Evolutionary conservation across 2,888 invertebrate genomes (phyloP), one percentile per base, ranked within the genome.

Genomic region (Callyntrura sp.): DNA sequence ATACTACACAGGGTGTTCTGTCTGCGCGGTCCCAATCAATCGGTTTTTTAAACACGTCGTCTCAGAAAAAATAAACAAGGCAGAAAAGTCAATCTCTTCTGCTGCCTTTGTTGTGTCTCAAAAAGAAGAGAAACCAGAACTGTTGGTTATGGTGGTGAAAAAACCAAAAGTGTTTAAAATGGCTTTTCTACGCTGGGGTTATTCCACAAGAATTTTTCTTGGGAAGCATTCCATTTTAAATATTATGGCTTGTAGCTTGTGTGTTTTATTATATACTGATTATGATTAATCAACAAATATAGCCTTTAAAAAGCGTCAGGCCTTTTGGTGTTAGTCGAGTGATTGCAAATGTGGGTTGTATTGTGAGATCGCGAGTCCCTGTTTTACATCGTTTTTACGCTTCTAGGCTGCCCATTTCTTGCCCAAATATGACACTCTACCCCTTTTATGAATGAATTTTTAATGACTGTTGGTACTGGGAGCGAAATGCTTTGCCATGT

Each of bases 391-490:
- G 28, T 65, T 28, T 65, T 14, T n/a, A n/a, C n/a, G n/a, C n/a
- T n/a, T n/a, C 8, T 25, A 28, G 65, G 28, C 28, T 65, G 12
- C 12, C 12, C 28, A 28, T 65, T 28, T 65, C 25, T 28, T 65
- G 25, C 65, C 65, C 25, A 65, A 65, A 65, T 65, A 28, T 14
- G 28, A 65, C 65, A 65, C 28, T 6, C 14, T 12, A 65, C 11
- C 28, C 65, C 65, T 65, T 28, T 65, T 28, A 65, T 65, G 65
- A 65, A 65, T 65, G 65, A 65, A 28, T 65, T 65, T 60, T 65
- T 65, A 65, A 65, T 65, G 65, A 65, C 65, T 65, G 8, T n/a
- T n/a, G n/a, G n/a, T n/a, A n/a, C n/a, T n/a, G n/a, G 65, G 0
- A 28, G 65, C 65, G 11, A 65, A 25, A 65, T 28, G n/a, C 3